A percentile compares a stretch with the other conserved stretches of the same genome.
phyloP scores from a whole-genome alignment of 2,113 vertebrate species.

The Polyodon spathula region DNA sequence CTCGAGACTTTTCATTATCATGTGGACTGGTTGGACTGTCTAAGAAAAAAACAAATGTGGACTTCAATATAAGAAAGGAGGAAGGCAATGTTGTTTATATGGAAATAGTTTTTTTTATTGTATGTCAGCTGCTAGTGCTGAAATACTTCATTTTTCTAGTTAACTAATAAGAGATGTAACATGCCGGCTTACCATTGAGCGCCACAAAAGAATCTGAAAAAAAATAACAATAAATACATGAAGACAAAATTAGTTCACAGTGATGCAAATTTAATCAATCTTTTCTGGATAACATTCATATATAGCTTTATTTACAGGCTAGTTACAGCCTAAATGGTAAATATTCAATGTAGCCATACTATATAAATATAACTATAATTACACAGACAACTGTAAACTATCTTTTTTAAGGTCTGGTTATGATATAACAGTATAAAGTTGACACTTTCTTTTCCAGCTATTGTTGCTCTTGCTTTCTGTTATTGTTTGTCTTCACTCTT shows the following conservation, averaged over 20 bases:
- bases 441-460: not conserved
- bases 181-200: constrained; percentile 81
- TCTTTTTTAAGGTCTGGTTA: too few relatives aligned
- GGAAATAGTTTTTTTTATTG: not conserved
- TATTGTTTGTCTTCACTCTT: constrained; percentile 3
- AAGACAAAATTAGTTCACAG: constrained; percentile 5
- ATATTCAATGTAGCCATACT: too few relatives aligned
- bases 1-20: constrained; percentile 76
- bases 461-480: not conserved
- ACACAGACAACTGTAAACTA: too few relatives aligned
- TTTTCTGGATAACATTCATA: too few relatives aligned
- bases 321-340: too few relatives aligned
- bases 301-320: too few relatives aligned
- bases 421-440: not conserved
- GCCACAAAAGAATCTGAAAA: constrained; percentile 94
- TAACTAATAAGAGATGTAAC: constrained; percentile 6
- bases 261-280: too few relatives aligned
- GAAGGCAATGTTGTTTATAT: constrained; percentile 20
- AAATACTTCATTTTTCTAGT: not conserved
- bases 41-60: constrained; percentile 68
- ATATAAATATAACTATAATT: too few relatives aligned
- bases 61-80: constrained; percentile 34
- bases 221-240: constrained; percentile 43
- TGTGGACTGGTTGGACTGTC: constrained; percentile 77
- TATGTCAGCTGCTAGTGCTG: not conserved